Evolutionary conservation across 2,888 invertebrate species (phyloP).

Genomic region (Agrotis exclamationis): DNA sequence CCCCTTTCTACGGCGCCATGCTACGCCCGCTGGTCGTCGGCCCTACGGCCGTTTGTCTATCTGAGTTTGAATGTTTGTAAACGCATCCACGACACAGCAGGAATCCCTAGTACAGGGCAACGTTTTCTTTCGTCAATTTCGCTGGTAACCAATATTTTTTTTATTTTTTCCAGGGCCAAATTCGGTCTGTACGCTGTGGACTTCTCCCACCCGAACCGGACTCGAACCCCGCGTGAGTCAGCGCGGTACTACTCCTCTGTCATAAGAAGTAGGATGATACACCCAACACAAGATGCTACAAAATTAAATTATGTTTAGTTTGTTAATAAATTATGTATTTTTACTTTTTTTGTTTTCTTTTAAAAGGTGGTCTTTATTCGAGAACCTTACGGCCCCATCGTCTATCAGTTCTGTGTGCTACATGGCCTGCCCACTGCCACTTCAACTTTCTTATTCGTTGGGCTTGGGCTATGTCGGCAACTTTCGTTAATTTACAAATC

Average conservation of each 20-base stretch:
- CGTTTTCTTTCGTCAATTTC: background rate
- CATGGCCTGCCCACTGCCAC: too few relatives aligned
- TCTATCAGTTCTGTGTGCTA: too few relatives aligned
- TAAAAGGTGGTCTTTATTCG: background rate
- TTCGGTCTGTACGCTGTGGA: slow-evolving; percentile 72
- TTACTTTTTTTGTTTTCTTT: background rate
- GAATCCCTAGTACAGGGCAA: too few relatives aligned
- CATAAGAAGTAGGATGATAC: slow-evolving; percentile 51
- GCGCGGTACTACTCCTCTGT: slow-evolving; percentile 70
- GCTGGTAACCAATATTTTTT: too few relatives aligned
- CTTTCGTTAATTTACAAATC: too few relatives aligned
- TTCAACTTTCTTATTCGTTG: too few relatives aligned
- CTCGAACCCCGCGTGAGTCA: slow-evolving; percentile 72
- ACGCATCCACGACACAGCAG: too few relatives aligned
- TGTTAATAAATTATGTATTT: background rate
- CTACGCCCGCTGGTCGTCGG: too few relatives aligned
- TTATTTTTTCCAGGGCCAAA: slow-evolving; percentile 1
- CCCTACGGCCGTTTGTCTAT: background rate
- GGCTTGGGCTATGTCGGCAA: too few relatives aligned
- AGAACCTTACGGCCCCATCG: too few relatives aligned
- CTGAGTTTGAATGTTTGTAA: background rate
- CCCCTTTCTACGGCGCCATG: too few relatives aligned
- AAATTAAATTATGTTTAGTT: slow-evolving; percentile 27
- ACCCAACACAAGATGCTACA: slow-evolving; percentile 1
- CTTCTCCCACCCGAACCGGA: slow-evolving; percentile 67